Evolutionary conservation across 2,797 vertebrate genomes (phyloP), one percentile per base, ranked within the genome.

Genomic region (Chanos chanos): DNA sequence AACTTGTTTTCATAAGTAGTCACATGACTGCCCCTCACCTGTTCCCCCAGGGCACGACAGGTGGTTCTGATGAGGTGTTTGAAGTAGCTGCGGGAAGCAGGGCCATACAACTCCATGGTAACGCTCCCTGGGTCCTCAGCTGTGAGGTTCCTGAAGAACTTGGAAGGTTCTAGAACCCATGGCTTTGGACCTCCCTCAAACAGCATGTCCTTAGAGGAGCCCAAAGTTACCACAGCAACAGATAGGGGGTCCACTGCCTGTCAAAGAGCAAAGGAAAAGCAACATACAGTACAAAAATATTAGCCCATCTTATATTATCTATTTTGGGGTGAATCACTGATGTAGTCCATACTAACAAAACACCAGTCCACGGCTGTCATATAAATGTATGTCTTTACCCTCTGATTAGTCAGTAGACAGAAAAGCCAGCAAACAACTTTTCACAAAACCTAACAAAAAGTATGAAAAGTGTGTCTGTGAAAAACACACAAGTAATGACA

Each of bases 151-250:
- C 90, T 88, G 80, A 93, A 97, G 86, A 99, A 99, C 65, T 90
- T 96, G 0, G 93, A 95, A 4, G 96, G 96, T 63, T 99, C 95
- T 5, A 96, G 90, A 10, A 99, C 86, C 97, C 96, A 99, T 0
- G 95, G 94, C 25, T 86, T 85, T 0, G 96, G 96, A n/a, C 97
- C 96, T 1, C 93, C 96, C 68, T 97, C 94, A 57, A 99, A 95
- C 24, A 94, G 30, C 90, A 98, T 87, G 70, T 95, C 92, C 85
- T 97, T 98, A 1, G 95, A 98, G 30, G 97, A 98, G 41, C 94
- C 96, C 58, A 98, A 78, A 2, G 95, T 98, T 70, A 99, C 93
- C 74, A 98, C 78, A 6, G 94, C 91, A 2, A 92, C 84, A 5
- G 91, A 89, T 0, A 85, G 73, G 0, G 97, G 95, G 77, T 99